These are phyloP conservation scores for Silurus lanzhouensis DNA, from an alignment of 2,797 vertebrate genomes.

Conservation along the genomic window DNA sequence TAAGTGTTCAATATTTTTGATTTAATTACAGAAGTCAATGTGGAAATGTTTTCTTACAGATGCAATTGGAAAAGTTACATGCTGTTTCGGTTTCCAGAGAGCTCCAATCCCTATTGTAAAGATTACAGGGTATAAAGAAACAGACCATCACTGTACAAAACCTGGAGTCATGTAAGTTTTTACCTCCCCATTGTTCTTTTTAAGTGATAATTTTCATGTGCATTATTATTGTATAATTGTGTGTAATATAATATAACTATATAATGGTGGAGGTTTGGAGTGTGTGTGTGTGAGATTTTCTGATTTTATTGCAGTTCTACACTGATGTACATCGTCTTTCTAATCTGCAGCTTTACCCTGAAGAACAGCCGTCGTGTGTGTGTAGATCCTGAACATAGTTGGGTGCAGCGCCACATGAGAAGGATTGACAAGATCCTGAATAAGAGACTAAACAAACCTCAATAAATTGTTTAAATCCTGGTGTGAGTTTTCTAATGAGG, in stretches of 20 bases:
- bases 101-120: background rate
- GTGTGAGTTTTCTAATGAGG: no score
- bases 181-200: no score
- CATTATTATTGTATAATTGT: background rate
- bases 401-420: background rate
- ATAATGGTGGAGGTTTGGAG: no score
- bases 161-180: background rate
- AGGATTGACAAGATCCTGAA: background rate
- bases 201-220: background rate
- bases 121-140: background rate
- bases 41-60: background rate
- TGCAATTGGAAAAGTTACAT: no score
- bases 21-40: background rate
- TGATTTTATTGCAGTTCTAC: no score
- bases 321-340: no score
- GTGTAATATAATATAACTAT: no score
- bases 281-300: no score
- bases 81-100: background rate
- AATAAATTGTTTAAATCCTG: no score
- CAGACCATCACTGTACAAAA: accelerated
- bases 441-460: accelerated
- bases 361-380: background rate
- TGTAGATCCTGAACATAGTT: background rate
- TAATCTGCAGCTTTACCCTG: background rate
- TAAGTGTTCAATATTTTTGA: no score